Evolutionary conservation across 2,888 invertebrate genomes (phyloP), one percentile per base, ranked within the genome.

Genomic region (Troglohyphantes excavatus): DNA sequence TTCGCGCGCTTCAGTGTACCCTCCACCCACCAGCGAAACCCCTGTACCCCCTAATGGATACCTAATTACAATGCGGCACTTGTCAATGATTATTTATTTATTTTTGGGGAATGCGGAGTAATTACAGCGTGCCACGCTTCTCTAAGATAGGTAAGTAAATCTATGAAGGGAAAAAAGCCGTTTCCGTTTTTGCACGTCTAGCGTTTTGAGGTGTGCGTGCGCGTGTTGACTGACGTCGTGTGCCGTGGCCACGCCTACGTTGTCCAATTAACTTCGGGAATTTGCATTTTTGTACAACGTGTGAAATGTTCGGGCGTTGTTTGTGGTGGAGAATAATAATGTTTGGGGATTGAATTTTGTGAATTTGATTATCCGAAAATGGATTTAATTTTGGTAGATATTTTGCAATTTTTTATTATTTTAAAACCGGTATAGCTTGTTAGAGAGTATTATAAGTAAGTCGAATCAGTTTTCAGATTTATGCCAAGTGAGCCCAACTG

Each of bases 41-140:
- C 61, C 13, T 19, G n/a, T 61, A 65, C 70, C 67, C 7, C 26
- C 43, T 70, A 73, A 81, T 81, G 73, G 87, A 43, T 26, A 39
- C 43, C 76, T 89, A 89, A 89, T 89, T 89, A 83, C 83, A 46
- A 68, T 61, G 29, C 68, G 21, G 43, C 61, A 68, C 75, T 82
- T 75, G 81, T 73, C 68, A 76, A 76, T 89, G 59, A 89, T 89
- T 83, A 83, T 83, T 83, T 89, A 76, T 89, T 82, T 89, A 83
- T 81, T 86, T 88, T n/a, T n/a, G n/a, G 59, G 53, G n/a, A 43
- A 65, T 19, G 79, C 61, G 39, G 81, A 75, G 65, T 86, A 88
- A 88, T 88, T 81, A 88, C 81, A 65, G 63, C 19, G 33, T 68
- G 75, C 46, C 63, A 70, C 21, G 46, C 86, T 26, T 43, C 63